Conservation (phyloP, 2,888 invertebrate genomes). For the Noctua janthina region DNA sequence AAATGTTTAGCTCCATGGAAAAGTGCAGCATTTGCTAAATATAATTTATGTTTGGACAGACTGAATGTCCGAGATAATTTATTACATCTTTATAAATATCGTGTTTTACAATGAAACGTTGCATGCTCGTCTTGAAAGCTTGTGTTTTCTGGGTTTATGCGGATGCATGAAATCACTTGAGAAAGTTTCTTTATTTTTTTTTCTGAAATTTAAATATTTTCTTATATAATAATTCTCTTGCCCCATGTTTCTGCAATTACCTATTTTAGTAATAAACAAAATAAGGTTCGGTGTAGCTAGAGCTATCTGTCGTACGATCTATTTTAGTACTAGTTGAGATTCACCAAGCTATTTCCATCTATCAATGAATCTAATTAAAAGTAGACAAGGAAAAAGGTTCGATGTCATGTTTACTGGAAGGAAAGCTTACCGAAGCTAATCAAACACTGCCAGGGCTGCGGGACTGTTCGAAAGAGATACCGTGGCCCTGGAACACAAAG, state of each 20-base stretch:
- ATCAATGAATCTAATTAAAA: neutral
- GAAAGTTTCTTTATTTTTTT: neutral
- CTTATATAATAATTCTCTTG: too few species aligned
- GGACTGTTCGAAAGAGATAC: too few species aligned
- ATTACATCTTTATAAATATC: constrained; percentile 11
- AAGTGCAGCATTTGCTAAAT: constrained; percentile 62
- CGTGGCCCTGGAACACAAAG: too few species aligned
- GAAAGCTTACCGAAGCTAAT: too few species aligned
- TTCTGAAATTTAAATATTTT: neutral
- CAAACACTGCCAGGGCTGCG: too few species aligned
- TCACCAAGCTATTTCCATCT: neutral
- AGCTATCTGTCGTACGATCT: neutral
- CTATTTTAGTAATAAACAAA: neutral
- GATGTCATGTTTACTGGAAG: neutral
- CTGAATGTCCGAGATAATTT: constrained; percentile 31
- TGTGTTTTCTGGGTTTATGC: neutral
- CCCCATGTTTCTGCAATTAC: too few species aligned
- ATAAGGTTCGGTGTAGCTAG: neutral
- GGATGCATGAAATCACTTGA: neutral
- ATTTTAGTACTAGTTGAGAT: neutral
- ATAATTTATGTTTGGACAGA: constrained; percentile 52
- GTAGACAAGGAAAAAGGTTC: neutral
- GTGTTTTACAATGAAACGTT: constrained; percentile 37
- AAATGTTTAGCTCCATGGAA: constrained; percentile 43
- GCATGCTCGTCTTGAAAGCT: neutral